A percentile compares a stretch with the other conserved stretches of the same genome.
These are phyloP conservation scores for Pipra filicauda DNA, from an alignment of 2,113 vertebrate species.

Conservation along the genomic window DNA sequence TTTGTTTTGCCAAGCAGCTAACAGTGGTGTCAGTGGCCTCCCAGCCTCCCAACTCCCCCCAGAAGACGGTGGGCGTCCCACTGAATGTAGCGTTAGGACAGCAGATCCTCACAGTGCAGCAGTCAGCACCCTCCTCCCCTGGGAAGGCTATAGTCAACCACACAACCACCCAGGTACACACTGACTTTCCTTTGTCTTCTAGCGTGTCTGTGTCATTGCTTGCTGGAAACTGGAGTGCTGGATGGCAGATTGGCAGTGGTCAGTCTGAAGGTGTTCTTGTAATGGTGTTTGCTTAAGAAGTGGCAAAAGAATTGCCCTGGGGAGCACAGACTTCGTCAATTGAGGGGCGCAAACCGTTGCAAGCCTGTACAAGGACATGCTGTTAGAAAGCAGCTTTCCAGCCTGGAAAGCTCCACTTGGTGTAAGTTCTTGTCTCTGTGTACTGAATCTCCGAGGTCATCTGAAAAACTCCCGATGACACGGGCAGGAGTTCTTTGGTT, in stretches of 20 bases:
- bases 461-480: not conserved
- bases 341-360: not conserved
- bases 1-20: constrained; percentile 74
- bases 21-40: constrained; percentile 88
- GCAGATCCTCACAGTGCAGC: constrained; percentile 87
- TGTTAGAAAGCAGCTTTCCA: not conserved
- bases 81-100: constrained; percentile 87
- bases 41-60: constrained; percentile 81
- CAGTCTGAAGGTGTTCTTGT: not conserved
- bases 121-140: constrained; percentile 82
- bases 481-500: not conserved
- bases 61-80: constrained; percentile 85
- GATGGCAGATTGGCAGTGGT: not conserved
- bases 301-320: not conserved
- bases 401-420: not conserved
- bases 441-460: not conserved
- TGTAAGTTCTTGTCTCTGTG: not conserved
- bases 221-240: not conserved
- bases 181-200: constrained; percentile 17
- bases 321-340: accelerated
- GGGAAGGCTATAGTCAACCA: constrained; percentile 82
- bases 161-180: constrained; percentile 78
- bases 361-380: not conserved
- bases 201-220: not conserved
- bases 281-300: not conserved